These are phyloP conservation scores for Onychomys arenicola DNA, from an alignment of 2,797 vertebrate genomes.

Conservation along the genomic window DNA sequence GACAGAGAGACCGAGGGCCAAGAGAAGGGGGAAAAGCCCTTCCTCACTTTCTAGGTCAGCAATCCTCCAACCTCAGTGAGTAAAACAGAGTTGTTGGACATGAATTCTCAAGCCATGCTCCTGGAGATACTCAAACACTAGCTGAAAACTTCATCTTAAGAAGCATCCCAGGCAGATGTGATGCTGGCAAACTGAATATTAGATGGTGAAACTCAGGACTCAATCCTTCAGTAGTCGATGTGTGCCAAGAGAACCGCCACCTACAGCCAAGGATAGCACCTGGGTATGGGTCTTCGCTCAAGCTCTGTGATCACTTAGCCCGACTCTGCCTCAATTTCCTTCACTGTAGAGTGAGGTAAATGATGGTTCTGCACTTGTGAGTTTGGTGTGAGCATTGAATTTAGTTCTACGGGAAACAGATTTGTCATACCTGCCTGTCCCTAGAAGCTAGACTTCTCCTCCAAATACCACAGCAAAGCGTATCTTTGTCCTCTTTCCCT, in stretches of 20 bases:
- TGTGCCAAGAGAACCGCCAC: background rate
- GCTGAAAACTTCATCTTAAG: background rate
- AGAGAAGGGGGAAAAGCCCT: too few relatives aligned
- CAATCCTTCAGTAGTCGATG: conserved; percentile 29
- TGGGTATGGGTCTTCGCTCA: background rate
- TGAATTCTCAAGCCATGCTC: background rate
- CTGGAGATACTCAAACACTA: background rate
- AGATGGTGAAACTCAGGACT: conserved; percentile 36
- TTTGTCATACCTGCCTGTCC: background rate
- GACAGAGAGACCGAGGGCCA: too few relatives aligned
- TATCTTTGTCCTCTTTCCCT: background rate
- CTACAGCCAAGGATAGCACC: background rate
- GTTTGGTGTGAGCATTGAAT: background rate
- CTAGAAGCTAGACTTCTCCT: background rate
- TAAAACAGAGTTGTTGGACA: background rate
- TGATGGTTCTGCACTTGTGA: background rate
- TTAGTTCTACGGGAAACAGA: background rate
- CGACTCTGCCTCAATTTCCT: background rate
- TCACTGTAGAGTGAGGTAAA: background rate
- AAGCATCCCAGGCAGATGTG: background rate
- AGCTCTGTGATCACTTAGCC: background rate
- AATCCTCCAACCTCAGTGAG: background rate
- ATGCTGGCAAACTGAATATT: background rate
- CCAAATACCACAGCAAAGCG: background rate
- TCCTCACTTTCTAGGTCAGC: background rate